Conservation (phyloP, 2,113 vertebrate genomes). For the Rhegmatorhina hoffmannsi region DNA sequence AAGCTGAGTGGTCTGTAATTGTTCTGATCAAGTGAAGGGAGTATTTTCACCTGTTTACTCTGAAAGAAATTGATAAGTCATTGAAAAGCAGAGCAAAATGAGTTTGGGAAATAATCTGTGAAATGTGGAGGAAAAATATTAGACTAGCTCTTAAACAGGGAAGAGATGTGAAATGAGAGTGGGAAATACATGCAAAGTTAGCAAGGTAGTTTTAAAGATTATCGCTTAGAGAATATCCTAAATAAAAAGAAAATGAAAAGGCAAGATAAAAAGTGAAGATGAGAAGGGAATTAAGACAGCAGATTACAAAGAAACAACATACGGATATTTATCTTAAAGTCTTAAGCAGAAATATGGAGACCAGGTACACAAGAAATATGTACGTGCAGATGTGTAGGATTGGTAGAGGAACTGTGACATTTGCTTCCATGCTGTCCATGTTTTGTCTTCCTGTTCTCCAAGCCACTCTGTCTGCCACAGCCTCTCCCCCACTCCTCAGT, state of each 20-base stretch:
- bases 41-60: not conserved
- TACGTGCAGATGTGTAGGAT: not conserved
- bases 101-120: not conserved
- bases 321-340: not conserved
- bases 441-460: not conserved
- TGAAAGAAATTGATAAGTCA: not conserved
- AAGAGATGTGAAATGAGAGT: not conserved
- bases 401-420: not conserved
- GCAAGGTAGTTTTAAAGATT: not conserved
- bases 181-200: not conserved
- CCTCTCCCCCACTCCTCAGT: fast-evolving
- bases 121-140: not conserved
- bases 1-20: not conserved
- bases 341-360: not conserved
- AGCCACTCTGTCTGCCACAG: not conserved
- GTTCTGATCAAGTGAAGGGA: not conserved
- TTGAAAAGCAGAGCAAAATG: not conserved
- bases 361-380: not conserved
- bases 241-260: not conserved
- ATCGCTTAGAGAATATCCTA: not conserved
- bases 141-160: not conserved
- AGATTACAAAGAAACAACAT: not conserved
- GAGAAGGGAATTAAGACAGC: not conserved
- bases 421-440: not conserved
- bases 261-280: not conserved